Conservation (phyloP, 2,113 vertebrate genomes). For the Strix aluco region DNA sequence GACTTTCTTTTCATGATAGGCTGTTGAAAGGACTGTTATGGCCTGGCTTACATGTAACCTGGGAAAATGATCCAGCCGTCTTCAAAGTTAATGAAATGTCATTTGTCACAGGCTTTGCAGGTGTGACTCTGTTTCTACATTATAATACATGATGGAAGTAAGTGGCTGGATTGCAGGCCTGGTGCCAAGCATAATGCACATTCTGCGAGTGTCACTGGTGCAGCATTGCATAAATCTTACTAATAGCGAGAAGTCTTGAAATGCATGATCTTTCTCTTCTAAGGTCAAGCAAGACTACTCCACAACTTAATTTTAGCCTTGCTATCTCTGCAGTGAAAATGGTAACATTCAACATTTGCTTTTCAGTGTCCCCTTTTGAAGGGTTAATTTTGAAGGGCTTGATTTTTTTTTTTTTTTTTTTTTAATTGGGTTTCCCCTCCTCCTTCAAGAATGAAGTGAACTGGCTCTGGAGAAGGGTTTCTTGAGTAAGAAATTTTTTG, state of each 20-base stretch:
- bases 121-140: conserved; percentile 79
- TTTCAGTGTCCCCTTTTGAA: neutral
- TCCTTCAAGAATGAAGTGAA: neutral
- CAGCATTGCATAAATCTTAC: conserved; percentile 30
- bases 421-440: neutral
- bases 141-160: conserved; percentile 46
- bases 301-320: conserved; percentile 11
- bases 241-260: conserved; percentile 22
- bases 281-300: conserved; percentile 25
- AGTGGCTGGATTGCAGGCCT: conserved; percentile 31
- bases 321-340: neutral
- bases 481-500: neutral
- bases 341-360: neutral
- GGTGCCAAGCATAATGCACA: conserved; percentile 50
- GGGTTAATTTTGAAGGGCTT: neutral
- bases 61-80: conserved; percentile 76
- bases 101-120: conserved; percentile 83
- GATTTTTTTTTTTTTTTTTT: neutral
- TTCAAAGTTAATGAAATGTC: conserved; percentile 84
- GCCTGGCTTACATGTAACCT: conserved; percentile 74
- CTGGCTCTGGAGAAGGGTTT: neutral
- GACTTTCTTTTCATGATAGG: conserved; percentile 70
- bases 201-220: conserved; percentile 30
- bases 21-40: conserved; percentile 80
- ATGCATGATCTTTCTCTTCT: conserved; percentile 48